Conservation (phyloP, 2,888 invertebrate species). For the Pasiphila rectangulata region DNA sequence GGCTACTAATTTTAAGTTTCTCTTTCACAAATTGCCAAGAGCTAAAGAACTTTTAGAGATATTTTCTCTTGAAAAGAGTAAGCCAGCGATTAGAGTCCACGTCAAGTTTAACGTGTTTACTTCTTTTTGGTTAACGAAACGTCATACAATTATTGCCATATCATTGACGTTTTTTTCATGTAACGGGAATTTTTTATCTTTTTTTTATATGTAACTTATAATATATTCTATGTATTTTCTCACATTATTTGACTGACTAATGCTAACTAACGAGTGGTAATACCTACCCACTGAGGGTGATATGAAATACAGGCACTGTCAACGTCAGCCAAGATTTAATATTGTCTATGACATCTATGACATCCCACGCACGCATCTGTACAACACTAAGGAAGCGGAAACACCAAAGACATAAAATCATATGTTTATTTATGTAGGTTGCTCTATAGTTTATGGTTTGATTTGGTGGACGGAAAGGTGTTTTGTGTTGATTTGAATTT, state of each 20-base stretch:
- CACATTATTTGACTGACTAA: too few relatives aligned
- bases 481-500: conserved; percentile 68
- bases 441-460: conserved; percentile 71
- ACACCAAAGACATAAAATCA: conserved; percentile 56
- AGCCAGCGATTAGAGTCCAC: conserved; percentile 76
- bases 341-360: conserved; percentile 7
- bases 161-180: too few relatives aligned
- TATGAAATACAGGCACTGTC: too few relatives aligned
- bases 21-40: conserved; percentile 43
- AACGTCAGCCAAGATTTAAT: not conserved
- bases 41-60: conserved; percentile 46
- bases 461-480: conserved; percentile 65
- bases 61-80: conserved; percentile 55
- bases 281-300: too few relatives aligned
- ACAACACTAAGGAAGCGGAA: conserved; percentile 43
- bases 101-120: conserved; percentile 80
- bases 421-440: conserved; percentile 78
- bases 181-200: not conserved
- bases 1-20: conserved; percentile 41
- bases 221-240: too few relatives aligned
- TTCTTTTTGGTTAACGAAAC: conserved; percentile 68
- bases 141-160: conserved; percentile 51
- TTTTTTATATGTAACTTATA: too few relatives aligned
- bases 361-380: not conserved
- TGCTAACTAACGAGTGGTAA: too few relatives aligned